Evolutionary conservation across 2,797 vertebrate species (phyloP).

Genomic region (Tenualosa thibaudeaui): DNA sequence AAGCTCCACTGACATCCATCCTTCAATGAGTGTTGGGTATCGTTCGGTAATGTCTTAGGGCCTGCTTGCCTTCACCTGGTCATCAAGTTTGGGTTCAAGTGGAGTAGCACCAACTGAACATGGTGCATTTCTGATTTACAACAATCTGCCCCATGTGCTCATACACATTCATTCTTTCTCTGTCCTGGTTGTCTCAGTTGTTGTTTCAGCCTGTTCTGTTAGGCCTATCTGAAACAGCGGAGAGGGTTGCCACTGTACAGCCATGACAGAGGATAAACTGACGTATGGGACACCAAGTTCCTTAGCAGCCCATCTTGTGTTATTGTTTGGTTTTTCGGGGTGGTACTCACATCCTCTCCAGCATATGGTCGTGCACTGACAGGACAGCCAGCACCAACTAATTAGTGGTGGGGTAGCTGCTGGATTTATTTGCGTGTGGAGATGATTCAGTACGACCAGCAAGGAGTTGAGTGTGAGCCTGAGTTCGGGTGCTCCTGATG

Average conservation of each 20-base stretch:
- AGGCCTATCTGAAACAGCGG: neutral
- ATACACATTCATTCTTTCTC: neutral
- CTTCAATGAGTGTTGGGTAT: too few relatives aligned
- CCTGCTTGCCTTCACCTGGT: neutral
- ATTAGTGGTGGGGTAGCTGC: slow-evolving; percentile 45
- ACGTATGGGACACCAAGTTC: neutral
- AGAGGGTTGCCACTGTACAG: neutral
- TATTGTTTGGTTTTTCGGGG: neutral
- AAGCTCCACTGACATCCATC: too few relatives aligned
- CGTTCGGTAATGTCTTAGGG: neutral
- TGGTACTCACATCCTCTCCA: neutral
- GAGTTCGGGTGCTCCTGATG: slow-evolving; percentile 30
- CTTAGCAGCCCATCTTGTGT: neutral
- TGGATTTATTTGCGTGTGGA: slow-evolving; percentile 39
- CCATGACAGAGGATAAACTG: neutral
- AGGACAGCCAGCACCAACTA: slow-evolving; percentile 26
- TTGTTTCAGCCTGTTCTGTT: neutral
- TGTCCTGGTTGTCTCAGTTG: neutral
- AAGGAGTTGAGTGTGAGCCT: slow-evolving; percentile 42
- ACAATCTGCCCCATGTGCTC: neutral
- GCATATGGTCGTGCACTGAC: slow-evolving; percentile 1
- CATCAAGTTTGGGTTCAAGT: neutral
- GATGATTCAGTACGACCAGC: slow-evolving; percentile 48
- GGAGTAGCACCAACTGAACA: neutral
- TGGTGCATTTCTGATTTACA: too few relatives aligned